Base-by-base conservation (phyloP, 2,113 vertebrate species). In the Xiphophorus maculatus region DNA sequence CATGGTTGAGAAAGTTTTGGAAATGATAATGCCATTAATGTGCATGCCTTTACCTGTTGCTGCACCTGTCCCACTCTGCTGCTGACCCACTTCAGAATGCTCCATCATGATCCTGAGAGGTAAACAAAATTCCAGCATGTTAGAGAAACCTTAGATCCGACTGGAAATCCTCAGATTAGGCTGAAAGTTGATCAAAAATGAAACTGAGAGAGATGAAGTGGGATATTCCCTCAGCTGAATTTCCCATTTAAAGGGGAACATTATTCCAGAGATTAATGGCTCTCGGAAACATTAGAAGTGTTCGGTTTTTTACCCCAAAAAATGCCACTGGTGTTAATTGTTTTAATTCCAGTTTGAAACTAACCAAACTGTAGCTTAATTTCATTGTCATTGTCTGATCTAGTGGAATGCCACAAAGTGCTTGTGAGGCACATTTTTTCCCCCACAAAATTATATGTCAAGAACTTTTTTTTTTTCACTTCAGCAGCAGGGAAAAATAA, bases 401-500 rank as follows among this genome's bases (percentile, higher is more conserved):
- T 82, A 37, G 42, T 40, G 29, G 27, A 67, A 73, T 30, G 58
- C 44, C 80, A 81, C 28, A 69, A 67, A 82, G 62, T 30, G 54
- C 51, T 82, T 82, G 42, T 40, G 76, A 69, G 61, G 76, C 54
- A 44, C 48, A 71, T 62, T 73, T 48, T 60, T 81, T 87, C 73
- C 63, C 80, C 75, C 84, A 81, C 80, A 80, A 92, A 93, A 89
- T 91, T 84, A 89, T 76, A 88, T 71, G 82, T 83, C 69, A 89
- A 60, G 42, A 42, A 87, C 63, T 64, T 29, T 17, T 69, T 70
- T 27, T 69, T 70, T 75, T 68, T 40, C 37, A 17, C 75, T 83
- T 77, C 14, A 78, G 73, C 14, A 74, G 76, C 76, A 67, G 76
- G 67, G 71, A 65, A 84, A 75, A 73, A 67, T 32, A 76, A 77